phyloP scores from a whole-genome alignment of 1,140 invertebrate genomes.

The Drosophila littoralis region DNA sequence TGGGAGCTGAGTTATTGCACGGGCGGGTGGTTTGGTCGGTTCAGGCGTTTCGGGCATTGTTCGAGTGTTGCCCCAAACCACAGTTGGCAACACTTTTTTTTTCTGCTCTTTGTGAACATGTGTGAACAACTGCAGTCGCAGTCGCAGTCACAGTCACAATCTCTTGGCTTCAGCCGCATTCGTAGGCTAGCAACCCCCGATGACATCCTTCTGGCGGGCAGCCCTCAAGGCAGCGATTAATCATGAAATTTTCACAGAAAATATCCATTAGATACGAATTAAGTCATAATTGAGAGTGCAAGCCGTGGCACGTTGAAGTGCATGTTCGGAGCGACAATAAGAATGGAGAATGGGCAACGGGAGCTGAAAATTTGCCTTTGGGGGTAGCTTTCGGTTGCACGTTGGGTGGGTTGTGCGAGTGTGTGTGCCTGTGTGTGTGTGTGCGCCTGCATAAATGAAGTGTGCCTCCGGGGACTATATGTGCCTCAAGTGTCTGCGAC shows the following conservation, averaged over 20 bases:
- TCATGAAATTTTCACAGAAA: constrained; percentile 81
- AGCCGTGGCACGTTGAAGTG: constrained; percentile 63
- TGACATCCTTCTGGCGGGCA: constrained; percentile 11
- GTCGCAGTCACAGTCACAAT: constrained; percentile 12
- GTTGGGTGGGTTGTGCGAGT: constrained; percentile 9
- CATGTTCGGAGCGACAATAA: constrained; percentile 36
- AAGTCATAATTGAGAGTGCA: constrained; percentile 83
- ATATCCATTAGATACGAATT: constrained; percentile 83
- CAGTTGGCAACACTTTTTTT: constrained; percentile 42
- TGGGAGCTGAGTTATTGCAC: constrained; percentile 61
- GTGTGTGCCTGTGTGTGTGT: constrained; percentile 4
- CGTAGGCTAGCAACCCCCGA: constrained; percentile 28
- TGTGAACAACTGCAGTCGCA: constrained; percentile 73
- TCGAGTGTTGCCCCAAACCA: constrained; percentile 53
- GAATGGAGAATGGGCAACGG: constrained; percentile 2
- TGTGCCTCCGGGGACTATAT: constrained; percentile 32
- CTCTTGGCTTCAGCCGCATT: not conserved
- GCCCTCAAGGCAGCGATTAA: constrained; percentile 74
- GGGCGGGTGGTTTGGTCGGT: constrained; percentile 14
- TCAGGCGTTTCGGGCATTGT: constrained; percentile 32
- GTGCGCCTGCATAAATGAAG: constrained; percentile 55
- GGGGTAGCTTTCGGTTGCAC: constrained; percentile 1
- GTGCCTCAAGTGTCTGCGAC: constrained; percentile 71
- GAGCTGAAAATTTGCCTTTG: constrained; percentile 28
- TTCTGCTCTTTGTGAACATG: constrained; percentile 65